phyloP scores from a whole-genome alignment of 2,113 vertebrate genomes.

The Silurus asotus region DNA sequence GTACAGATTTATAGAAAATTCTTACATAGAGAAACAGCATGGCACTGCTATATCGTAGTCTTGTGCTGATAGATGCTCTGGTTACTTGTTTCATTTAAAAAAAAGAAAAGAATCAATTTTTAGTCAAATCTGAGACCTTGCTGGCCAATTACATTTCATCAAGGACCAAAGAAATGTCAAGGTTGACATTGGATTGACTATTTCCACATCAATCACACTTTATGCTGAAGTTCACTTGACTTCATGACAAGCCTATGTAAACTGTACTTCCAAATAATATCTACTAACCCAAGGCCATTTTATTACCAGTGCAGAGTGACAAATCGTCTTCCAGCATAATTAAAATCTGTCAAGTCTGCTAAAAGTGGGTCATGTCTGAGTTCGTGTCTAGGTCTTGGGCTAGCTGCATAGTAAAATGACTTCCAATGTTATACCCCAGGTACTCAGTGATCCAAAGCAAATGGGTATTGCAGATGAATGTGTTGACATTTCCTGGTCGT shows the following conservation, averaged over 20 bases:
- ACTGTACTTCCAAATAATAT: background rate
- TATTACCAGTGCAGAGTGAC: background rate
- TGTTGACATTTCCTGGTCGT: conserved; percentile 27
- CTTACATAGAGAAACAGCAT: background rate
- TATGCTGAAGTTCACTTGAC: background rate
- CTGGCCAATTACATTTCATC: background rate
- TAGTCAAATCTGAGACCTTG: background rate
- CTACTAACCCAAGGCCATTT: background rate
- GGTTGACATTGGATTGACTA: background rate
- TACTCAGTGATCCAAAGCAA: conserved; percentile 13
- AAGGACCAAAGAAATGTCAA: background rate
- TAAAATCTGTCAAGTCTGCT: background rate
- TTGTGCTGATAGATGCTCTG: no score
- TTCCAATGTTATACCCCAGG: background rate
- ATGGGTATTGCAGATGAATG: conserved; percentile 5
- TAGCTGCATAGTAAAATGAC: conserved; percentile 2
- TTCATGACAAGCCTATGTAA: background rate
- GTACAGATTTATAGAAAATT: background rate
- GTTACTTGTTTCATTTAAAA: background rate
- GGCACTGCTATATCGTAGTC: background rate
- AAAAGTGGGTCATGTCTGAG: background rate
- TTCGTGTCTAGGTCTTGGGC: background rate
- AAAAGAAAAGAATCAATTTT: background rate
- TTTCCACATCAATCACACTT: background rate
- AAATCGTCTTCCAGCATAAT: background rate